A percentile compares a stretch with the other conserved stretches of the same genome.
Conservation (phyloP, 2,113 vertebrate genomes). For the Ursus arctos region DNA sequence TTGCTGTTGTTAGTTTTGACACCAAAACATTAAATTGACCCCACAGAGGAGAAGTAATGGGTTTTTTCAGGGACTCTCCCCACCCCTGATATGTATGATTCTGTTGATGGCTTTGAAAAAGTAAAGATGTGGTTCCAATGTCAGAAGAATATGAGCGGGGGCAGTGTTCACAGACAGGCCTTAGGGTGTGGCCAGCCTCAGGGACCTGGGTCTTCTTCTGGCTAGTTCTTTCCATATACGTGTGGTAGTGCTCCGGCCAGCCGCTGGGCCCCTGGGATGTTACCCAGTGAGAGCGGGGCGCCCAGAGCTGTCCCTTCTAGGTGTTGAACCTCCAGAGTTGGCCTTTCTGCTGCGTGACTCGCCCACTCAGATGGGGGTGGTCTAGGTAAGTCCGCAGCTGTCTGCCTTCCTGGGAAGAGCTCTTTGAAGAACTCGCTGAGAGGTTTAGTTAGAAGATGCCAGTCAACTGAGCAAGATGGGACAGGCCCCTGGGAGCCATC, state of each 20-base stretch:
- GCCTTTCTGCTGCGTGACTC: not conserved
- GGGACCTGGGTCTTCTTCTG: not conserved
- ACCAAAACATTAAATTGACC: not conserved
- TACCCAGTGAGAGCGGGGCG: not conserved
- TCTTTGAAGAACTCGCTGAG: not conserved
- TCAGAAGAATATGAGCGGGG: not conserved
- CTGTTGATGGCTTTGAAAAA: not conserved
- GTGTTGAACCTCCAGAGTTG: accelerated
- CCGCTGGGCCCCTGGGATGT: not conserved
- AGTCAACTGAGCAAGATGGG: accelerated
- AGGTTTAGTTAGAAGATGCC: not conserved
- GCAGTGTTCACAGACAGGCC: not conserved
- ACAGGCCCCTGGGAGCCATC: not conserved
- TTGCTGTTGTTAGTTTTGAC: not conserved
- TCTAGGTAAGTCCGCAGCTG: not conserved
- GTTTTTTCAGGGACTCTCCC: not conserved
- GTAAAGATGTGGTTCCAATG: not conserved
- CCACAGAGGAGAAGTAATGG: not conserved
- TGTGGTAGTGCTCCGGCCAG: not conserved
- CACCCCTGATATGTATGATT: not conserved
- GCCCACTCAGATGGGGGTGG: accelerated
- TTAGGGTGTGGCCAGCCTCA: not conserved
- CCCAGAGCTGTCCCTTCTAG: not conserved
- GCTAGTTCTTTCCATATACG: not conserved
- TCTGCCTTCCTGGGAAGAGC: not conserved